Evolutionary conservation across 2,888 invertebrate genomes (phyloP), one percentile per base, ranked within the genome.

Genomic region (Belgica antarctica): DNA sequence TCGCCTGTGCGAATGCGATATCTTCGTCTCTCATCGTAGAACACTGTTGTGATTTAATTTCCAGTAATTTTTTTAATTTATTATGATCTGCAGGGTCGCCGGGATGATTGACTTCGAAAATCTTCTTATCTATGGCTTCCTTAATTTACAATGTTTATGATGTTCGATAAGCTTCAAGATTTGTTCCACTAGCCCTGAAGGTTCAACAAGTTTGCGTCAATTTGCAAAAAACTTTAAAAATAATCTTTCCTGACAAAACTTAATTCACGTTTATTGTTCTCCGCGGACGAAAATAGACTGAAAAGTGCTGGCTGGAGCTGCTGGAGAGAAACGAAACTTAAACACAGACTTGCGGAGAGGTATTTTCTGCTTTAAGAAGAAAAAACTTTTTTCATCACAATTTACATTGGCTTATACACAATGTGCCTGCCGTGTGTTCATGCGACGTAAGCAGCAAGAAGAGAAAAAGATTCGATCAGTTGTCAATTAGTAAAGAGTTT

Each of bases 281-380:
- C 59, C 25, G 25, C 8, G 27, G 59, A 59, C 59, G 25, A 59
- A 59, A 59, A 59, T 59, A 59, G 25, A 59, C 59, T 59, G 59
- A 52, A 17, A n/a, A 24, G 4, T 5, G 59, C 25, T 5, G 59
- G 24, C 52, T 22, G 2, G n/a, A n/a, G n/a, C n/a, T n/a, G 59
- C 59, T 59, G 59, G 59, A 59, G 59, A 59, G 59, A 5, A 59
- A 59, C 59, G 27, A 27, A n/a, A n/a, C n/a, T n/a, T 27, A 59
- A 27, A 59, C 12, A 24, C 25, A 59, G 4, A n/a, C 57, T n/a
- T n/a, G n/a, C n/a, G 8, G 57, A 57, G 24, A 57, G 57, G 24
- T 57, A 17, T 57, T 57, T 57, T 57, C 46, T 57, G 34, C 34
- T 34, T 34, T 12, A 34, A 8, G 34, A 34, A 34, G 34, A 34